Conservation (phyloP, 1,140 invertebrate species). For the Eciton burchellii region DNA sequence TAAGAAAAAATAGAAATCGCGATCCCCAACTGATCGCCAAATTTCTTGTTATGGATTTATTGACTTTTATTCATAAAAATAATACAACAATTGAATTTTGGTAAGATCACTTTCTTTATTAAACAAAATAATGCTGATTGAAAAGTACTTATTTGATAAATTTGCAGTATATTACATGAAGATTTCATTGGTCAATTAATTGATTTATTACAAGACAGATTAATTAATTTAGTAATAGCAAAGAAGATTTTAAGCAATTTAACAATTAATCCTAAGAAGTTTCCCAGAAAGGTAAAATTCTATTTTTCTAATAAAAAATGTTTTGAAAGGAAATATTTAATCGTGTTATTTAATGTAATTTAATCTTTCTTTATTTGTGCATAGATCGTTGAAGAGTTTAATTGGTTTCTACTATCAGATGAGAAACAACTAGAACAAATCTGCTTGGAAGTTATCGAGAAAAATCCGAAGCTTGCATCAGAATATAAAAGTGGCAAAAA, state of each 20-base stretch:
- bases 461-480: constrained; percentile 89
- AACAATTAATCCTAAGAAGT: constrained; percentile 82
- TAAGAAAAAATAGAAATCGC: constrained; percentile 83
- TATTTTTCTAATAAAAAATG: constrained; percentile 20
- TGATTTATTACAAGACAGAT: constrained; percentile 86
- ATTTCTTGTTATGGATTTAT: constrained; percentile 89
- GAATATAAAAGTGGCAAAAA: constrained; percentile 90
- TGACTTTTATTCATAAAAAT: constrained; percentile 88
- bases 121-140: constrained; percentile 44
- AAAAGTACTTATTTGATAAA: constrained; percentile 39
- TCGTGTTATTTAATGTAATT: constrained; percentile 18
- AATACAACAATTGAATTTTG: constrained; percentile 87
- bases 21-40: constrained; percentile 88
- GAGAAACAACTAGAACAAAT: constrained; percentile 86
- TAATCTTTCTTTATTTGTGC: constrained; percentile 68
- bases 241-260: constrained; percentile 86
- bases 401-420: constrained; percentile 89
- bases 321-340: not conserved
- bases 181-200: constrained; percentile 87
- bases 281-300: constrained; percentile 82
- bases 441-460: constrained; percentile 88
- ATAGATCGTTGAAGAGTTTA: constrained; percentile 88
- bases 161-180: constrained; percentile 82
- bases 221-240: constrained; percentile 88
- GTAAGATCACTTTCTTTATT: constrained; percentile 79